phyloP scores from a whole-genome alignment of 2,888 invertebrate genomes.

The Drosophila ustulata region DNA sequence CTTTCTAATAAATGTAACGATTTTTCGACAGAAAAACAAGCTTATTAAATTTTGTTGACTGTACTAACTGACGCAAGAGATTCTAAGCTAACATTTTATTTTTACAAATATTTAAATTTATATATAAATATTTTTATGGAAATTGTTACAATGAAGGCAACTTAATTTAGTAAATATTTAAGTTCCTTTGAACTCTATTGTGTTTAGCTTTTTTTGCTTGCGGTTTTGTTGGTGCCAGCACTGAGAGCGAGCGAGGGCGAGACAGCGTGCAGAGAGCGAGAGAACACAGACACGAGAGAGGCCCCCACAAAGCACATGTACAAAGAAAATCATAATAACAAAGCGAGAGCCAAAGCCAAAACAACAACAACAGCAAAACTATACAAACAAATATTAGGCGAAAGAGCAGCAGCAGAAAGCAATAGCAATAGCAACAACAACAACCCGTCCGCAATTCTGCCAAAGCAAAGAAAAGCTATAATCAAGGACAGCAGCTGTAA shows the following conservation, averaged over 20 bases:
- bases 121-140: no score
- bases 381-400: conserved; percentile 61
- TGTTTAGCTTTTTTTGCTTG: not conserved
- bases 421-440: conserved; percentile 38
- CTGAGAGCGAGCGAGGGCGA: conserved; percentile 12
- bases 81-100: no score
- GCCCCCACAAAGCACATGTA: conserved; percentile 61
- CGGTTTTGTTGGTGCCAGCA: not conserved
- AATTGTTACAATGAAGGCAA: no score
- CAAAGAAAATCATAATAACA: conserved; percentile 75
- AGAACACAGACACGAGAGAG: conserved; percentile 26
- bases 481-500: conserved; percentile 69
- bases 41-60: no score
- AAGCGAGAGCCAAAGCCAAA: conserved; percentile 65
- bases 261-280: conserved; percentile 17
- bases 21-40: no score
- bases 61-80: no score
- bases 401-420: conserved; percentile 47
- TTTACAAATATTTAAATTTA: no score
- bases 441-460: conserved; percentile 59
- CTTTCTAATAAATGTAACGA: no score
- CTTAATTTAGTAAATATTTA: not conserved
- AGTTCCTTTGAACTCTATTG: no score
- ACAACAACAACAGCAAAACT: conserved; percentile 28
- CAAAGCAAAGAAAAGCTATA: conserved; percentile 65